Conservation (phyloP, 2,888 invertebrate species). For the Clistopyga incitator region DNA sequence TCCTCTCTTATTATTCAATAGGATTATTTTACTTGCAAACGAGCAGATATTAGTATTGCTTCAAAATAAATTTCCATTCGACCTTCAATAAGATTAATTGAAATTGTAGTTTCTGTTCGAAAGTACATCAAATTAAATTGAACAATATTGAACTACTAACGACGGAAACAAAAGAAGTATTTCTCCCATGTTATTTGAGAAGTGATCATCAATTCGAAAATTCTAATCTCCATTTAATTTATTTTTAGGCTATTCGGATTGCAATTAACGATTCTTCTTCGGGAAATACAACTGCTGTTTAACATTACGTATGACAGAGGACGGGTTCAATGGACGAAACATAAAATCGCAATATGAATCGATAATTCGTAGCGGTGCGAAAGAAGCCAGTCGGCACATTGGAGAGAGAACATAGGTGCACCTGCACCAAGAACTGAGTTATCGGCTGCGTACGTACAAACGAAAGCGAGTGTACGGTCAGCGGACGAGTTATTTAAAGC, state of each 20-base stretch:
- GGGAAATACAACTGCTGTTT: not conserved
- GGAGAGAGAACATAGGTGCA: slow-evolving; percentile 21
- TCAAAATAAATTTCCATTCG: not conserved
- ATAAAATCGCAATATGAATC: slow-evolving; percentile 25
- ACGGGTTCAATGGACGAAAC: slow-evolving; percentile 16
- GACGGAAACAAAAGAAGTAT: too few relatives aligned
- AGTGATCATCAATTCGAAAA: not conserved
- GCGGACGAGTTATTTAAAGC: slow-evolving; percentile 61
- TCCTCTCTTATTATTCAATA: too few relatives aligned
- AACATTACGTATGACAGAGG: not conserved
- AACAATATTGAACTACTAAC: not conserved
- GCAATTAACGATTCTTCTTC: not conserved
- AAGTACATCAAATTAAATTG: not conserved
- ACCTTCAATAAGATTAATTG: not conserved
- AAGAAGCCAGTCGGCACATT: not conserved
- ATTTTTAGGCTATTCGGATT: not conserved
- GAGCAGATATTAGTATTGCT: not conserved
- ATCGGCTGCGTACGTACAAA: slow-evolving; percentile 10
- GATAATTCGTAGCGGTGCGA: slow-evolving; percentile 24
- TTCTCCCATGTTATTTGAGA: not conserved
- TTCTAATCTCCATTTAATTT: not conserved
- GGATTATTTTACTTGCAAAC: not conserved
- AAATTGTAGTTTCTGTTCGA: not conserved
- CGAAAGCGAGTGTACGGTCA: slow-evolving; percentile 11
- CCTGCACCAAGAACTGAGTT: slow-evolving; percentile 24